Percentiles rank a stretch among this genome's conserved stretches.
Evolutionary conservation across 2,888 invertebrate genomes (phyloP).

Genomic region (Orthonevra nobilis): DNA sequence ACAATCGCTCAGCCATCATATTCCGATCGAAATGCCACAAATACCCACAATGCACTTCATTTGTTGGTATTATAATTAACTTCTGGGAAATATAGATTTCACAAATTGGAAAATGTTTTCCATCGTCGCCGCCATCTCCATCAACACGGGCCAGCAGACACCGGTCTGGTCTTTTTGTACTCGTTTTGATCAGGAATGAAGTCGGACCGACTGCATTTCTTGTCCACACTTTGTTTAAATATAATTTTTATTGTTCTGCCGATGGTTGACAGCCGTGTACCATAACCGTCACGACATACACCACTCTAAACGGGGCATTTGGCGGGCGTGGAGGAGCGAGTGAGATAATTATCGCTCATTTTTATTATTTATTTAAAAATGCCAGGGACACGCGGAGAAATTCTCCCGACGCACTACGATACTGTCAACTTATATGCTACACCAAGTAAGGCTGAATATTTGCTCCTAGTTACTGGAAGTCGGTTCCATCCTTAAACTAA

Average conservation of each 20-base stretch:
- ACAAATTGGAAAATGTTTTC: slow-evolving; percentile 68
- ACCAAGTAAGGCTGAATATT: slow-evolving; percentile 54
- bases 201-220: slow-evolving; percentile 49
- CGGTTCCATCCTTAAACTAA: slow-evolving; percentile 15
- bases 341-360: slow-evolving; percentile 69
- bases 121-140: slow-evolving; percentile 22
- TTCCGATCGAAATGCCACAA: slow-evolving; percentile 69
- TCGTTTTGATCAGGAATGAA: slow-evolving; percentile 43
- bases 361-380: slow-evolving; percentile 70
- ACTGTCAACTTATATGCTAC: slow-evolving; percentile 25
- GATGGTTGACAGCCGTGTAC: slow-evolving; percentile 26
- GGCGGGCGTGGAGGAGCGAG: slow-evolving; percentile 14
- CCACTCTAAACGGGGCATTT: no score
- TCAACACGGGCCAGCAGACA: slow-evolving; percentile 23
- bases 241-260: slow-evolving; percentile 46
- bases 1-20: slow-evolving; percentile 69
- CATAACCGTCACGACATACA: not conserved
- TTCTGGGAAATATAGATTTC: slow-evolving; percentile 71
- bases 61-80: slow-evolving; percentile 70
- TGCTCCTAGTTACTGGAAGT: slow-evolving; percentile 57
- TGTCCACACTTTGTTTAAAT: slow-evolving; percentile 52
- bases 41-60: slow-evolving; percentile 70
- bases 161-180: slow-evolving; percentile 35
- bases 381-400: slow-evolving; percentile 65
- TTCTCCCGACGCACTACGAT: slow-evolving; percentile 64